Base-by-base conservation (phyloP, 1,140 invertebrate genomes). In the Copidosoma floridanum region DNA sequence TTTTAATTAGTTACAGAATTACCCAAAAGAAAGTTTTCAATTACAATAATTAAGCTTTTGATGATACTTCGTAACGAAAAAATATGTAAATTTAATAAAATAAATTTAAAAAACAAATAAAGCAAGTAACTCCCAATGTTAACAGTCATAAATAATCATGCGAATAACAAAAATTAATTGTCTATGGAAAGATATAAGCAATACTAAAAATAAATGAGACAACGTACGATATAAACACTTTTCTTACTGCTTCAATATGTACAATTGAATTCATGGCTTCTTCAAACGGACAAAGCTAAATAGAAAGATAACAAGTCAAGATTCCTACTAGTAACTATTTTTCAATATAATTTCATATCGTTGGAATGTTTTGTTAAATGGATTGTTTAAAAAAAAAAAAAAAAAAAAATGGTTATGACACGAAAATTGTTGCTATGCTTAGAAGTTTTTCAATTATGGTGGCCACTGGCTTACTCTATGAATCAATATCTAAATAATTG, bases 181-280 rank as follows among this genome's bases (percentile, higher is more conserved):
- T 38, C 18, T 35, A 47, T 24, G 18, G 24, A 41, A 23, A 54
- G 11, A 47, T 24, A 20, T 55, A 53, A 50, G 44, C 35, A 61
- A 61, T 55, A 37, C 58, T 61, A 46, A 61, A 59, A 50, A 55
- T 48, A 61, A 61, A 55, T 61, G 35, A 57, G 40, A 57, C 60
- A 62, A 62, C 60, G 54, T 62, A 62, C 60, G 32, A 62, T 62
- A 62, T 43, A 51, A 62, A 62, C 53, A 62, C 60, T 62, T 62
- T 62, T 62, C 60, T 62, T 62, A 62, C 60, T 56, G 53, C 60
- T 51, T 62, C 53, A 57, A 62, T 62, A 62, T 62, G 60, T 62
- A 62, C 60, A 56, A 62, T 62, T 57, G 60, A 56, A 56, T 56
- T 62, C 53, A 62, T 62, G 60, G 60, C 60, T 56, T 62, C 60